Evolutionary conservation across 1,140 invertebrate genomes (phyloP), one percentile per base, ranked within the genome.

Genomic region (Aplysia californica): DNA sequence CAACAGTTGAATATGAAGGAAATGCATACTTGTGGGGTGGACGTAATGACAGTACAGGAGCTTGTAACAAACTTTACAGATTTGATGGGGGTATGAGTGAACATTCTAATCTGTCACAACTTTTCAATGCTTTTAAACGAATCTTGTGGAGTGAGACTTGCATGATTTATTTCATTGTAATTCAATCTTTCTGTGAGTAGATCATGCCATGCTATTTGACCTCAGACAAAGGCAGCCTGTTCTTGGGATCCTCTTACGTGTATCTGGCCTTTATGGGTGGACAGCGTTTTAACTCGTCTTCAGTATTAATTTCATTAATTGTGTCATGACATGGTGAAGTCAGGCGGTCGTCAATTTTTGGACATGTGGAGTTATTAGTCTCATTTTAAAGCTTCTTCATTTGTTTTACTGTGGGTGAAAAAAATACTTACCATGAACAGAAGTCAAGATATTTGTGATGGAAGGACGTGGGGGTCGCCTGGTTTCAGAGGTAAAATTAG

Each of bases 11-110:
- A 1, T 94, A 95, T 88, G 91, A 92, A 56, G 92, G 94, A 31
- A 93, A 93, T 87, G 93, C 95, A 66, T 97, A 94, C 83, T 92
- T 98, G 64, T 98, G 95, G 95, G 96, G 96, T 71, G 96, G 96
- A 0, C 91, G 96, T 68, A 97, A 97, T 88, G 96, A 97, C 87
- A 88, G 85, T 50, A 91, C 93, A 82, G 92, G 92, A 66, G 93
- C 95, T 2, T 96, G 95, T 90, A 94, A 94, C 85, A 92, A 91
- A 39, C 88, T 98, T 0, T 96, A 93, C 81, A 93, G 93, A 83
- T 97, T 95, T 88, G 93, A 96, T 90, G 94, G 94, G n/a, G 87
- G 92, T 92, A 86, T 80, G 86, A 78, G 66, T 68, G n/a, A n/a
- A 50, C n/a, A n/a, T 50, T 50, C 10, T 50, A n/a, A 50, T 50